A percentile compares a stretch with the other conserved stretches of the same genome.
phyloP scores from a whole-genome alignment of 2,797 vertebrate genomes.

The Alfaro cultratus region DNA sequence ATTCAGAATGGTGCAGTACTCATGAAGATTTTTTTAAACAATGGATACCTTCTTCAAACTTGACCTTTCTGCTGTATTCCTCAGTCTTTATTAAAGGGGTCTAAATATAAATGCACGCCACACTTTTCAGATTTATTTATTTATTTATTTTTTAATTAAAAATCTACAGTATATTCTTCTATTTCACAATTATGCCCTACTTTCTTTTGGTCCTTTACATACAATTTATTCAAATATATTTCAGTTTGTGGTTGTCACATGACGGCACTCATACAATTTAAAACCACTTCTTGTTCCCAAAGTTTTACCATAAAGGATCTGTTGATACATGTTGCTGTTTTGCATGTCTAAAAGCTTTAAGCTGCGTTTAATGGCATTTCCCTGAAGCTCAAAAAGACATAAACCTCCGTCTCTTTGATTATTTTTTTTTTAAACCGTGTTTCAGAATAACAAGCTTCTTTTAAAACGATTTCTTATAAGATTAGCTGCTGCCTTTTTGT shows the following conservation, averaged over 20 bases:
- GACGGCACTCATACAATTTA: background rate
- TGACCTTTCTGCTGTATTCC: background rate
- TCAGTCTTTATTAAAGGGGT: background rate
- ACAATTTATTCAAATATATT: background rate
- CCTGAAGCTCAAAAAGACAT: background rate
- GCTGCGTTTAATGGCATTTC: background rate
- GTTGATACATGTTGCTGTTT: background rate
- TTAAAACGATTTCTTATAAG: slow-evolving; percentile 1
- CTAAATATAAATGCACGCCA: background rate
- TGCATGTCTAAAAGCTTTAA: background rate
- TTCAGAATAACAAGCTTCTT: background rate
- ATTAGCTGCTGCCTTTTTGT: slow-evolving; percentile 1
- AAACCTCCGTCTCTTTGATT: background rate
- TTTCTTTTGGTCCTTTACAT: background rate
- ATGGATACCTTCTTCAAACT: background rate
- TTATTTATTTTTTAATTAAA: background rate
- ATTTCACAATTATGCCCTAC: background rate
- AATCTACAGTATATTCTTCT: background rate
- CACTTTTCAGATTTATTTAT: background rate
- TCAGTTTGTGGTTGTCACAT: background rate
- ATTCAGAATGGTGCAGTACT: background rate
- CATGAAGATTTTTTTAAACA: background rate
- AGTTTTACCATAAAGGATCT: background rate
- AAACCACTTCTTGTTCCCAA: background rate
- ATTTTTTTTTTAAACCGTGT: background rate